These are phyloP conservation scores for Perithous albicinctus DNA, from an alignment of 2,888 invertebrate genomes.

Conservation along the genomic window DNA sequence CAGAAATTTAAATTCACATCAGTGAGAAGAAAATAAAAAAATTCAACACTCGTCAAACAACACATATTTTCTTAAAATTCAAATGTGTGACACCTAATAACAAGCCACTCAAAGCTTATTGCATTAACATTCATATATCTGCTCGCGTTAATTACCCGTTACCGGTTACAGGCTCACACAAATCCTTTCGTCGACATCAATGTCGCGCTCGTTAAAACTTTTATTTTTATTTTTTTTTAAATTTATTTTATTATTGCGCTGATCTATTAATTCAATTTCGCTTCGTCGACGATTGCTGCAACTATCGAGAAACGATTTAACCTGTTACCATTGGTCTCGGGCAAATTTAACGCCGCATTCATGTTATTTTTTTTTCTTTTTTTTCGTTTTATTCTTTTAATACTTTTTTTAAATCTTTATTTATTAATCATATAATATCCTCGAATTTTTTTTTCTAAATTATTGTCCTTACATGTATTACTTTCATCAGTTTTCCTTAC, in stretches of 20 bases:
- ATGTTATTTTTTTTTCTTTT: conserved; percentile 38
- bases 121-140: conserved; percentile 67
- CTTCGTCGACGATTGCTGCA: conserved; percentile 33
- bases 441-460: conserved; percentile 57
- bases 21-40: conserved; percentile 3
- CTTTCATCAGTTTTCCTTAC: conserved; percentile 75
- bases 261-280: conserved; percentile 45
- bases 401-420: conserved; percentile 31
- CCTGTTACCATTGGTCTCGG: conserved; percentile 46
- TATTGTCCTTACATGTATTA: conserved; percentile 80
- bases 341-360: conserved; percentile 49
- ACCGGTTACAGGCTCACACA: conserved; percentile 25
- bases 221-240: no score
- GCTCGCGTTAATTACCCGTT: conserved; percentile 35
- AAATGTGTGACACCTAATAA: conserved; percentile 64
- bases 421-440: conserved; percentile 46
- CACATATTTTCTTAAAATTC: conserved; percentile 6
- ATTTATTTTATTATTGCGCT: conserved; percentile 55
- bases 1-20: no score
- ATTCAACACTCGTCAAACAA: conserved; percentile 13
- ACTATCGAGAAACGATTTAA: conserved; percentile 38
- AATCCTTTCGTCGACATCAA: conserved; percentile 34
- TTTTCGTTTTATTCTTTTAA: conserved; percentile 24
- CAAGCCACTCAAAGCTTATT: conserved; percentile 72
- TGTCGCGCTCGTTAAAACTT: conserved; percentile 4